Evolutionary conservation across 2,888 invertebrate species (phyloP).

Genomic region (Diarsia mendica): DNA sequence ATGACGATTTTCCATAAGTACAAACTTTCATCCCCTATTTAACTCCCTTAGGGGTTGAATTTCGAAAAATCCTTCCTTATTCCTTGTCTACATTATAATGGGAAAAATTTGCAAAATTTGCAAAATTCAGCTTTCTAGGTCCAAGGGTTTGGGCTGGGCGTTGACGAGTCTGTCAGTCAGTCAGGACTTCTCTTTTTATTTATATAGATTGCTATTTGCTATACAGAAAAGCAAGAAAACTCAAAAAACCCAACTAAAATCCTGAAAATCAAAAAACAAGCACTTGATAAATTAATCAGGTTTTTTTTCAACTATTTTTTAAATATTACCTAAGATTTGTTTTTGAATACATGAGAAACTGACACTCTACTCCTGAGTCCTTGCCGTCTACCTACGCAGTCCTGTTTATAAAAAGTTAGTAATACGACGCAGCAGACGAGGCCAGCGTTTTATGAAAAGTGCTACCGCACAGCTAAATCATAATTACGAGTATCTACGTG

Average conservation of each 20-base stretch:
- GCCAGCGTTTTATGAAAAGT: slow-evolving; percentile 32
- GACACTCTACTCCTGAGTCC: slow-evolving; percentile 39
- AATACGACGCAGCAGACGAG: slow-evolving; percentile 29
- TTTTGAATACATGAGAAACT: slow-evolving; percentile 43
- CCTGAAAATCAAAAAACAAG: background rate
- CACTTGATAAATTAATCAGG: background rate
- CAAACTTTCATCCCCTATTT: too few species aligned
- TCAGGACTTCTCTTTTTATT: too few species aligned
- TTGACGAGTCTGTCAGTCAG: too few species aligned
- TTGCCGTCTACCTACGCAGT: slow-evolving; percentile 55
- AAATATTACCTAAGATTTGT: too few species aligned
- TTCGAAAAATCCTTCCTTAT: too few species aligned
- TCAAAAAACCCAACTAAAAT: background rate
- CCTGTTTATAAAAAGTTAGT: slow-evolving; percentile 58
- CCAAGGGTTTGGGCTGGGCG: too few species aligned
- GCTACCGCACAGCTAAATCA: background rate
- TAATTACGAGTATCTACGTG: slow-evolving; percentile 8
- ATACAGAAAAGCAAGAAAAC: background rate
- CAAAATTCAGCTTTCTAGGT: too few species aligned
- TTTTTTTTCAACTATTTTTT: too few species aligned
- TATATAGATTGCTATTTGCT: background rate
- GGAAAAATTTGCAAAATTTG: too few species aligned
- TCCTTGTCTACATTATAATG: too few species aligned
- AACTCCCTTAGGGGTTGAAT: too few species aligned
- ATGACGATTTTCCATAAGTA: too few species aligned